Base-by-base conservation (phyloP, 1,140 invertebrate genomes). In the Plutomurus gul region DNA sequence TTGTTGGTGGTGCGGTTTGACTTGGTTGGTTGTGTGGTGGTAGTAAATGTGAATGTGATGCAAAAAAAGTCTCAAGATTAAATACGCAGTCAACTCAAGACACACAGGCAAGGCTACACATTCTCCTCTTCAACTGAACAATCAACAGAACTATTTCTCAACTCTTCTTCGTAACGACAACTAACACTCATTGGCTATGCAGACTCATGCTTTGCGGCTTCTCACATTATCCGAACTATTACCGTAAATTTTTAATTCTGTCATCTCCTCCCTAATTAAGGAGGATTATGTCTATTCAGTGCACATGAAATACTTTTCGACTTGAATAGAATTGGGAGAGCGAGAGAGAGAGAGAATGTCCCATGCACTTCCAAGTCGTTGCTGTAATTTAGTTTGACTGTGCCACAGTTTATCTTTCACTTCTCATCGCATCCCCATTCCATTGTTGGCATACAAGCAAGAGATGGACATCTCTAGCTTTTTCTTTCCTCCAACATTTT, bases 191-290 rank as follows among this genome's bases (percentile, higher is more conserved):
- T 72, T 72, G 70, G 36, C 36, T 72, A 72, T 72, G 47, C 36
- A 76, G 49, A 76, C 36, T 65, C 75, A 51, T 76, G 49, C 49
- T 51, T 49, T 75, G 73, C 73, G 75, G 75, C 51, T 60, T 60
- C 49, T 30, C 49, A 51, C 75, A 76, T 76, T 76, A 49, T 39
- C 36, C 22, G 10, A 33, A 60, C 30, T 47, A 76, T 76, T 51
- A 60, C 18, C 27, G 75, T 76, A 76, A 60, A 76, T 76, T 76
- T 76, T 76, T 76, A 76, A 76, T 76, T 76, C 75, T 76, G 75
- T 76, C 75, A 76, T 76, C 75, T 76, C 75, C 75, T 76, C 49
- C 75, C 75, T 76, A 76, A 76, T 76, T 76, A 76, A 76, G 75
- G 47, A 76, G 75, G 49, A 56, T 76, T 56, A 76, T 27, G 16